Percentiles rank a stretch among this genome's conserved stretches.
These are phyloP conservation scores for Toxotes chatareus DNA, from an alignment of 2,113 vertebrate genomes.

Conservation along the genomic window DNA sequence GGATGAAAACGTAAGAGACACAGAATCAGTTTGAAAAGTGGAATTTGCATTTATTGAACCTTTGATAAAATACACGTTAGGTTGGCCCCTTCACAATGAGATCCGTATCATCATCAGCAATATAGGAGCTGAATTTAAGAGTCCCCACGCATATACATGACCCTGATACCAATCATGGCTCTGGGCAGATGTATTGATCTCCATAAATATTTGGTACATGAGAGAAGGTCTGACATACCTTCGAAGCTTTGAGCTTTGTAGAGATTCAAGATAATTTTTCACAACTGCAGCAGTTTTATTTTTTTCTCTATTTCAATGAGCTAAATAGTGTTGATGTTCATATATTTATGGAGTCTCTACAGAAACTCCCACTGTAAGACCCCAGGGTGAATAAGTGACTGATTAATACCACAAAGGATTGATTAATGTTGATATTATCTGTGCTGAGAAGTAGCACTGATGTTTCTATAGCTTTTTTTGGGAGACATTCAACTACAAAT, in stretches of 20 bases:
- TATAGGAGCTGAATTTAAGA: background rate
- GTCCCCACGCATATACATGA: background rate
- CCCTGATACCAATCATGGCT: background rate
- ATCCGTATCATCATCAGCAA: constrained; percentile 18
- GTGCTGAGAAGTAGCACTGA: background rate
- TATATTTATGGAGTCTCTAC: background rate
- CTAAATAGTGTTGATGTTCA: background rate
- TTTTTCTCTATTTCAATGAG: background rate
- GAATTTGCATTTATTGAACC: constrained; percentile 75
- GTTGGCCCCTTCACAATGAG: constrained; percentile 64
- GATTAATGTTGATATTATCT: constrained; percentile 19
- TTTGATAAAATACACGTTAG: constrained; percentile 74
- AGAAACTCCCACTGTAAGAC: background rate
- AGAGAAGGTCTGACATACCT: background rate
- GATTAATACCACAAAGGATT: constrained; percentile 13
- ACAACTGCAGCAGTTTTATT: background rate
- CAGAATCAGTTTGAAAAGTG: constrained; percentile 76
- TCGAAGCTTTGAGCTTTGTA: constrained; percentile 32
- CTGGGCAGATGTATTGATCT: background rate
- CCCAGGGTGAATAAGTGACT: background rate
- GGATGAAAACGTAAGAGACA: constrained; percentile 27
- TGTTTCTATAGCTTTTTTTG: background rate
- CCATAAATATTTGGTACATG: constrained; percentile 32
- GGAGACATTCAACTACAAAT: constrained; percentile 21
- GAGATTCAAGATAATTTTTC: constrained; percentile 29